phyloP scores from a whole-genome alignment of 2,888 invertebrate species.

The Metalampra italica region DNA sequence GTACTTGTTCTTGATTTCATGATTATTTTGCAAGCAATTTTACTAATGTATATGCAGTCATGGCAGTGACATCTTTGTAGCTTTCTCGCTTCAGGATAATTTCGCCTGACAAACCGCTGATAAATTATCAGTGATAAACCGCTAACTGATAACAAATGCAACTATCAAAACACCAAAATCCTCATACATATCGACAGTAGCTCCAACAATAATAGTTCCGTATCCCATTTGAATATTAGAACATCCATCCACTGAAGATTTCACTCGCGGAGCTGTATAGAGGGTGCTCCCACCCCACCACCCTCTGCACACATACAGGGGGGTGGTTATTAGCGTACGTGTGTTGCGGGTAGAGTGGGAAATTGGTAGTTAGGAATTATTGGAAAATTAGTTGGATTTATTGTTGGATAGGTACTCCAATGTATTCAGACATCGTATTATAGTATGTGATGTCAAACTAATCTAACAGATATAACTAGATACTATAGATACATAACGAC shows the following conservation, averaged over 20 bases:
- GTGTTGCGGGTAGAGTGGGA: slow-evolving; percentile 15
- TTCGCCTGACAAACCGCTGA: too few relatives aligned
- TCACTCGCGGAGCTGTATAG: slow-evolving; percentile 34
- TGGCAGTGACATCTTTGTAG: too few relatives aligned
- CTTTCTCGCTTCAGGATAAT: too few relatives aligned
- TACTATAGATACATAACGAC: too few relatives aligned
- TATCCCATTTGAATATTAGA: slow-evolving; percentile 79
- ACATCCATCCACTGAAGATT: slow-evolving; percentile 77
- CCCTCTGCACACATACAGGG: slow-evolving; percentile 28
- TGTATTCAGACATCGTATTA: too few relatives aligned
- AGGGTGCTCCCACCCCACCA: slow-evolving; percentile 28
- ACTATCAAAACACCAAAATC: slow-evolving; percentile 46
- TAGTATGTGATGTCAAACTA: too few relatives aligned
- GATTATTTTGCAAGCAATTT: too few relatives aligned
- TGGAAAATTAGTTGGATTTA: background rate
- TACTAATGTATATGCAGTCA: too few relatives aligned
- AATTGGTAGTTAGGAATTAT: slow-evolving; percentile 7
- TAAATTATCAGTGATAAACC: too few relatives aligned
- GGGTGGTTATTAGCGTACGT: slow-evolving; percentile 27
- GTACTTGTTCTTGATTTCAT: too few relatives aligned
- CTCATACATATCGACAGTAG: slow-evolving; percentile 69
- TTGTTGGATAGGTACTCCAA: too few relatives aligned
- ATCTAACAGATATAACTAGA: too few relatives aligned
- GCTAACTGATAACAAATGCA: background rate
- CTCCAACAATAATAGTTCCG: slow-evolving; percentile 79